Percentiles rank a stretch among this genome's conserved stretches.
These are phyloP conservation scores for Tipula unca DNA, from an alignment of 2,888 invertebrate species.

Conservation along the genomic window DNA sequence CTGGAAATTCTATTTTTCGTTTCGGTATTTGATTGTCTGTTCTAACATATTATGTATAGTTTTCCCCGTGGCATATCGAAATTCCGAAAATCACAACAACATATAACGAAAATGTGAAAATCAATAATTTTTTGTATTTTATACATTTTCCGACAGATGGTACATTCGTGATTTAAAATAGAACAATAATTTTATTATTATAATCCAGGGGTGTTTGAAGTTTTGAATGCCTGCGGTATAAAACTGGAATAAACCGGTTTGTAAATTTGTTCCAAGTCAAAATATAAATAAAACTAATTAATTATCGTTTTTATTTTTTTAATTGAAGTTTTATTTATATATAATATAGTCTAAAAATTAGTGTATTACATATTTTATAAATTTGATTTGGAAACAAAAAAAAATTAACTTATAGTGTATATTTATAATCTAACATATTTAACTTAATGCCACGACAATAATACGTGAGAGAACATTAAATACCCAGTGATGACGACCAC, in stretches of 20 bases:
- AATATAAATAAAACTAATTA: not conserved
- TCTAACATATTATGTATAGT: not conserved
- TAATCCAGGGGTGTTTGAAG: not conserved
- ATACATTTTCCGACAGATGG: not conserved
- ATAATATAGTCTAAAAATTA: not conserved
- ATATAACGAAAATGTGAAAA: not conserved
- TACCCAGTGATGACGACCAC: slow-evolving; percentile 58
- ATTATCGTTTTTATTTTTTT: not conserved
- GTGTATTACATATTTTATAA: not conserved
- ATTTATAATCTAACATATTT: not conserved
- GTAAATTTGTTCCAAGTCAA: not conserved
- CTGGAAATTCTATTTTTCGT: not conserved
- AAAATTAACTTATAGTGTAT: too few species aligned
- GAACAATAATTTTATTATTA: not conserved
- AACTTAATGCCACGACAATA: slow-evolving; percentile 51
- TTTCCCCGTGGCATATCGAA: not conserved
- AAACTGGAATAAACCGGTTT: not conserved
- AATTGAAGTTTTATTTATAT: not conserved
- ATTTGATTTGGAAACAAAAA: not conserved
- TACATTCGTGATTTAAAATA: not conserved
- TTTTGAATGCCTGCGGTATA: not conserved
- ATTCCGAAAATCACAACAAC: not conserved
- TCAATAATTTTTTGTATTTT: not conserved
- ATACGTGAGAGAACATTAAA: slow-evolving; percentile 60
- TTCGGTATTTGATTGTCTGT: not conserved